A percentile compares a stretch with the other conserved stretches of the same genome.
These are phyloP conservation scores for Tympanoctomys barrerae DNA, from an alignment of 2,797 vertebrate species.

Conservation along the genomic window DNA sequence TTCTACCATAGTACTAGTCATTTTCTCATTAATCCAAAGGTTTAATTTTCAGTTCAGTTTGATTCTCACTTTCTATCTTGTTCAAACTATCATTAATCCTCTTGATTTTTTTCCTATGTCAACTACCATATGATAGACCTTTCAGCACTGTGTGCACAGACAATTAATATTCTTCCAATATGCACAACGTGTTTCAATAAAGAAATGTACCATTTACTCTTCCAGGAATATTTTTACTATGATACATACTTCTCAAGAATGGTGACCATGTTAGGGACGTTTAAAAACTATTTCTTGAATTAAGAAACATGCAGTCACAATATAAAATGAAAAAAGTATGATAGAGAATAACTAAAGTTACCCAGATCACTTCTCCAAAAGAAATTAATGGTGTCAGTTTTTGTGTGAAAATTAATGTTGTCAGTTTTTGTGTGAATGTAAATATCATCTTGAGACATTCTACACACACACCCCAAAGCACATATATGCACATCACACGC, in stretches of 20 bases:
- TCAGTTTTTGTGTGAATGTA: neutral
- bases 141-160: neutral
- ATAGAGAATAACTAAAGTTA: conserved; percentile 31
- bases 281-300: conserved; percentile 35
- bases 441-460: neutral
- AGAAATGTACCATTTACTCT: conserved; percentile 28
- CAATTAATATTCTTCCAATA: conserved; percentile 38
- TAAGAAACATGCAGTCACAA: neutral
- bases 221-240: conserved; percentile 35
- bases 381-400: conserved; percentile 18
- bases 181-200: neutral
- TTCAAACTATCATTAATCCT: conserved; percentile 37
- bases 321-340: conserved; percentile 35
- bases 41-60: conserved; percentile 38
- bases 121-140: neutral
- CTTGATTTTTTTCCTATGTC: neutral
- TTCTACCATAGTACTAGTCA: neutral
- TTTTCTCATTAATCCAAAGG: conserved; percentile 12
- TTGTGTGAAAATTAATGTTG: neutral
- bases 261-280: neutral
- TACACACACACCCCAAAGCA: neutral
- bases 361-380: neutral
- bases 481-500: neutral
- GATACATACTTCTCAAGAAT: conserved; percentile 18
- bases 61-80: conserved; percentile 27